These are phyloP conservation scores for Streptopelia turtur DNA, from an alignment of 2,797 vertebrate species.

Conservation along the genomic window DNA sequence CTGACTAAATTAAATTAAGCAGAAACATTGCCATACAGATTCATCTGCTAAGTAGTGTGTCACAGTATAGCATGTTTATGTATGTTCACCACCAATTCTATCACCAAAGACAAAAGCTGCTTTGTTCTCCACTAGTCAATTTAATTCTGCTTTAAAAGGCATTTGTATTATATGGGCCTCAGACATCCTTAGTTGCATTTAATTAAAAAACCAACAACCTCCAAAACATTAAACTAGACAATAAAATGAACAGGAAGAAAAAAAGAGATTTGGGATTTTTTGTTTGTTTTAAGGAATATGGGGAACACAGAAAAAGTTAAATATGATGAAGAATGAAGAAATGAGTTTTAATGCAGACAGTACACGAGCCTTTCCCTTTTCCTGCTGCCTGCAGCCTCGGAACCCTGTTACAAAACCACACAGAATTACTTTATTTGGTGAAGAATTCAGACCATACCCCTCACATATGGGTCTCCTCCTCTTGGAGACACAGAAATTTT, in stretches of 20 bases:
- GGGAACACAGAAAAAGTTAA: constrained; percentile 57
- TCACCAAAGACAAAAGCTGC: neutral
- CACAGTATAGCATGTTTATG: neutral
- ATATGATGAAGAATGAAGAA: constrained; percentile 79
- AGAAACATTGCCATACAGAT: neutral
- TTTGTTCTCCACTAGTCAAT: neutral
- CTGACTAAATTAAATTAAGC: constrained; percentile 11
- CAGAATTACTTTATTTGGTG: constrained; percentile 69
- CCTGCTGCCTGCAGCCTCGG: constrained; percentile 73
- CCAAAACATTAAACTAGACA: neutral
- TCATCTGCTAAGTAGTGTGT: neutral
- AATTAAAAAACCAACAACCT: neutral
- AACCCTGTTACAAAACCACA: constrained; percentile 76
- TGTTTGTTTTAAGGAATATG: constrained; percentile 67
- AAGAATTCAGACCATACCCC: constrained; percentile 75
- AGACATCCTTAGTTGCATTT: neutral
- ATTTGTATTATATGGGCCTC: neutral
- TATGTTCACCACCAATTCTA: neutral
- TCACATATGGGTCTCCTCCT: constrained; percentile 70
- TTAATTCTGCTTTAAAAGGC: neutral
- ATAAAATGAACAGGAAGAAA: neutral
- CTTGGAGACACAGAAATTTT: constrained; percentile 68
- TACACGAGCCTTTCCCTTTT: constrained; percentile 39
- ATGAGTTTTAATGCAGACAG: constrained; percentile 58
- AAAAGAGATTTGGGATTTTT: neutral